Percentiles rank a stretch among this genome's conserved stretches.
These are phyloP conservation scores for Aleadryas rufinucha DNA, from an alignment of 2,113 vertebrate species.

Conservation along the genomic window DNA sequence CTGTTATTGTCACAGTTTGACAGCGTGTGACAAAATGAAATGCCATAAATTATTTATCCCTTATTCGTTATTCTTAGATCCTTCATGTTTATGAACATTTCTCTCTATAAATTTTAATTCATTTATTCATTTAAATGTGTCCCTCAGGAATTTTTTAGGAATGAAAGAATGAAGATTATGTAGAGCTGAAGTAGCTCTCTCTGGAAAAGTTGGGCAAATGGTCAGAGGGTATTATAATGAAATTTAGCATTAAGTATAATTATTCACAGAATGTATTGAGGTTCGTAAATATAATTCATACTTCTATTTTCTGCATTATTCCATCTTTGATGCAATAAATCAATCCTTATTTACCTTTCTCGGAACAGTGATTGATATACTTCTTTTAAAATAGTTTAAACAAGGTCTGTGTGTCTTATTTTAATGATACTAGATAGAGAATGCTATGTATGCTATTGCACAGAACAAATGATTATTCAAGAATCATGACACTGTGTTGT, in stretches of 20 bases:
- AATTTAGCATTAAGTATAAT: not conserved
- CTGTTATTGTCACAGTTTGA: constrained; percentile 33
- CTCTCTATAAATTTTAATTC: constrained; percentile 25
- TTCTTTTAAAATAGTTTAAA: not conserved
- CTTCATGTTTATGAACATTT: constrained; percentile 1
- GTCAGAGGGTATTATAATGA: not conserved
- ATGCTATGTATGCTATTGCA: not conserved
- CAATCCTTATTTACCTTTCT: not conserved
- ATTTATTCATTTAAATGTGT: not conserved
- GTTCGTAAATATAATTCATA: not conserved
- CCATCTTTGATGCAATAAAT: not conserved
- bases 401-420: not conserved
- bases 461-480: not conserved
- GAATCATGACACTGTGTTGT: not conserved
- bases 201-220: not conserved
- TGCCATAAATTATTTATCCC: constrained; percentile 35
- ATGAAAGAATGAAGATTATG: not conserved
- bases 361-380: not conserved
- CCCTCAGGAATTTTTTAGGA: not conserved
- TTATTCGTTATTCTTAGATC: constrained; percentile 16
- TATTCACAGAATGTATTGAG: not conserved
- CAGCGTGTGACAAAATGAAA: constrained; percentile 38
- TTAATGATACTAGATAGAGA: not conserved
- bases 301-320: not conserved
- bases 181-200: not conserved